A percentile compares a stretch with the other conserved stretches of the same genome.
These are phyloP conservation scores for Camponotus pennsylvanicus DNA, from an alignment of 1,140 invertebrate species.

Conservation along the genomic window DNA sequence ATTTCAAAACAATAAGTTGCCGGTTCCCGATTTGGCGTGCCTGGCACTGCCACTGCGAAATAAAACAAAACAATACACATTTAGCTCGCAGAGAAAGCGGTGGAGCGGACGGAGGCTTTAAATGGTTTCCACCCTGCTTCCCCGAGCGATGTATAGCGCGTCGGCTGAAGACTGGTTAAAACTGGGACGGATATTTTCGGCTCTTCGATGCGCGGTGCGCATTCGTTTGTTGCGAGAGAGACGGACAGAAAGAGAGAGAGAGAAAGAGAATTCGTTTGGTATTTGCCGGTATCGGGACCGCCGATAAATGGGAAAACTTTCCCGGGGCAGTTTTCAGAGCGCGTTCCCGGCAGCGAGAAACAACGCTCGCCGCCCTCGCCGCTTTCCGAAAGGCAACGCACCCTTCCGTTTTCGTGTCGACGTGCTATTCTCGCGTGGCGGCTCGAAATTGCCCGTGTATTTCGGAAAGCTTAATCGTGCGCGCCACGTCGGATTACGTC, in stretches of 20 bases:
- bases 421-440: conserved; percentile 58
- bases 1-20: conserved; percentile 75
- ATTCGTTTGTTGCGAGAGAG: conserved; percentile 56
- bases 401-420: conserved; percentile 51
- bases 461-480: conserved; percentile 59
- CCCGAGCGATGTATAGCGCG: conserved; percentile 34
- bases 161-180: conserved; percentile 71
- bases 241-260: conserved; percentile 5
- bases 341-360: conserved; percentile 11
- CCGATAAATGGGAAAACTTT: conserved; percentile 82
- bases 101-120: conserved; percentile 61
- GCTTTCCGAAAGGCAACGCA: conserved; percentile 66
- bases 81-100: conserved; percentile 65
- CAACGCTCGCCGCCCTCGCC: conserved; percentile 28
- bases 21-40: conserved; percentile 63
- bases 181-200: conserved; percentile 80
- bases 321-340: conserved; percentile 68
- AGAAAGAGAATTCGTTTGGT: conserved; percentile 66
- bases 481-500: conserved; percentile 54
- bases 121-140: conserved; percentile 65
- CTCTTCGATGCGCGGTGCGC: conserved; percentile 65
- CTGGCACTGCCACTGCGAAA: conserved; percentile 78
- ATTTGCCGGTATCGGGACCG: conserved; percentile 72
- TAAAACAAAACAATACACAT: conserved; percentile 81
- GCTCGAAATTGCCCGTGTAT: conserved; percentile 58